phyloP scores from a whole-genome alignment of 2,113 vertebrate genomes.

The Aythya baeri region DNA sequence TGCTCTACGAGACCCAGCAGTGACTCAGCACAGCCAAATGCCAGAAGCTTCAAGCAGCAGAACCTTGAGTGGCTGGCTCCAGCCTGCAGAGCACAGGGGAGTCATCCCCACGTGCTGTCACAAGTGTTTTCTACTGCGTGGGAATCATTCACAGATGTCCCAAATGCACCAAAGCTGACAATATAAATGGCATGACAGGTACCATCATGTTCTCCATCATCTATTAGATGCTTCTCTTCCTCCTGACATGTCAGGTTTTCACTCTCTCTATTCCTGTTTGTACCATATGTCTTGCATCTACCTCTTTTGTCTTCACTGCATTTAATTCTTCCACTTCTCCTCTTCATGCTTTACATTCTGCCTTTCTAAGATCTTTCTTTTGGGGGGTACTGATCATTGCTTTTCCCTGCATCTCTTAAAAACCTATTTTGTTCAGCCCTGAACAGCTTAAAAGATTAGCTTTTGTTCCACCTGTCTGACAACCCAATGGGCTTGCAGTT shows the following conservation, averaged over 20 bases:
- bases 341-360: neutral
- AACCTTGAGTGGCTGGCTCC: neutral
- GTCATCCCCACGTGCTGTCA: rapidly evolving
- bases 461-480: neutral
- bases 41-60: neutral
- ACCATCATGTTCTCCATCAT: rapidly evolving
- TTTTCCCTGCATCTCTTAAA: neutral
- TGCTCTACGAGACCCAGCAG: neutral
- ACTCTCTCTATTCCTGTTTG: neutral
- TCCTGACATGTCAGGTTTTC: neutral
- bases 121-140: neutral
- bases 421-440: neutral
- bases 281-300: neutral
- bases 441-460: neutral
- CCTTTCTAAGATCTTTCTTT: neutral
- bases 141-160: neutral
- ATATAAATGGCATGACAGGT: neutral
- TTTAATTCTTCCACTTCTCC: neutral
- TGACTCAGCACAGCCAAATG: neutral
- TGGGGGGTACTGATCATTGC: neutral
- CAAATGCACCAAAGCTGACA: neutral
- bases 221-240: neutral
- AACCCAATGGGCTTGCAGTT: neutral
- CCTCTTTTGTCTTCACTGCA: neutral
- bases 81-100: neutral